Evolutionary conservation across 2,113 vertebrate genomes (phyloP).

Genomic region (Promerops cafer): DNA sequence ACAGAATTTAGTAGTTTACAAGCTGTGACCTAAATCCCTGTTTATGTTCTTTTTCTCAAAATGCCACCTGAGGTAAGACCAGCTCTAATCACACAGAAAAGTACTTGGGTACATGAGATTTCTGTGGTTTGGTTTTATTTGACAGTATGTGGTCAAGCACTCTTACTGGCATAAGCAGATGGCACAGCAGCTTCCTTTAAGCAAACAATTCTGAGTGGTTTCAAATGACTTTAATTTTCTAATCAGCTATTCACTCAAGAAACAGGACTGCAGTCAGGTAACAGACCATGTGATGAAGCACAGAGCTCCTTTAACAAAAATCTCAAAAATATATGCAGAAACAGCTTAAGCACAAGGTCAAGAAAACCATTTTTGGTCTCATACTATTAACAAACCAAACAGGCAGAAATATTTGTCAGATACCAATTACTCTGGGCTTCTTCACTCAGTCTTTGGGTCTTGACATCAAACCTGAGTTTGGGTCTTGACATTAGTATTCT

Average conservation of each 20-base stretch:
- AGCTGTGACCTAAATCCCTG: background rate
- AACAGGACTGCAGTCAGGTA: background rate
- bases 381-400: background rate
- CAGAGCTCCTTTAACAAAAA: background rate
- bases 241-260: background rate
- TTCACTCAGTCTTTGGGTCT: too few relatives aligned
- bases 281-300: background rate
- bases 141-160: background rate
- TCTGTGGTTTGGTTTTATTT: background rate
- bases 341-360: background rate
- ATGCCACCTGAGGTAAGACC: background rate
- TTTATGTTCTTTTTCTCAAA: background rate
- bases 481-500: background rate
- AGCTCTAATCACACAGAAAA: background rate
- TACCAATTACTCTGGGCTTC: background rate
- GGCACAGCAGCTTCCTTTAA: background rate
- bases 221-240: background rate
- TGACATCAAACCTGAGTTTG: background rate
- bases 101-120: background rate
- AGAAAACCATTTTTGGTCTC: background rate
- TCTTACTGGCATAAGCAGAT: background rate
- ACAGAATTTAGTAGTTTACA: background rate
- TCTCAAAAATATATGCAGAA: background rate
- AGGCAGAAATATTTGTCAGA: rapidly evolving
- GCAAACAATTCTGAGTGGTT: background rate